Percentiles rank a stretch among this genome's conserved stretches.
phyloP scores from a whole-genome alignment of 2,797 vertebrate genomes.

The Hipposideros larvatus region DNA sequence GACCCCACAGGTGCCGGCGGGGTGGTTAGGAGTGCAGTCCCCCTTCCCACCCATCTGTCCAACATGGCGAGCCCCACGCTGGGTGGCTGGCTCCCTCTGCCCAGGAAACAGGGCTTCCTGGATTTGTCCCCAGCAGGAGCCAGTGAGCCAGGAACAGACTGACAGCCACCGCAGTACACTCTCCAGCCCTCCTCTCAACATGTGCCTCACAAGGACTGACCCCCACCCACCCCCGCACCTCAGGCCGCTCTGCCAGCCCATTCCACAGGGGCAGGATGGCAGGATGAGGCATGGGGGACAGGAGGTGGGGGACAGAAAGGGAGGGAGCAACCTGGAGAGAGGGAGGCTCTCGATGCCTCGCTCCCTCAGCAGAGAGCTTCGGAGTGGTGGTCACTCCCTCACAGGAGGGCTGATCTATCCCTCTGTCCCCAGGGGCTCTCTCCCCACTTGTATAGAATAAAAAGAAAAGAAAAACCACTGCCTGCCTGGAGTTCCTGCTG shows the following conservation, averaged over 20 bases:
- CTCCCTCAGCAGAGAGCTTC: conserved; percentile 48
- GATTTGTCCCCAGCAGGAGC: conserved; percentile 79
- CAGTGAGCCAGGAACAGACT: conserved; percentile 83
- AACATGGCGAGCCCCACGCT: rapidly evolving
- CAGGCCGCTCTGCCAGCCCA: conserved; percentile 36
- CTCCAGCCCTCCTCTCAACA: conserved; percentile 69
- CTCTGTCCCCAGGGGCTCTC: conserved; percentile 75
- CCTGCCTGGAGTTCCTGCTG: conserved; percentile 59
- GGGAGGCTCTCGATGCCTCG: conserved; percentile 17
- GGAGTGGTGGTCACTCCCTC: conserved; percentile 29
- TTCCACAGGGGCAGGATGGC: neutral
- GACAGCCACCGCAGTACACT: conserved; percentile 54
- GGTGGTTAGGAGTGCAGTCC: conserved; percentile 20
- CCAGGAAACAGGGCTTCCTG: conserved; percentile 57
- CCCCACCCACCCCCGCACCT: neutral
- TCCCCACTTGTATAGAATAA: conserved; percentile 83
- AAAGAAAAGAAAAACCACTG: conserved; percentile 67
- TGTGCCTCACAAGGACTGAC: conserved; percentile 82
- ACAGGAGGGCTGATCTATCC: conserved; percentile 60
- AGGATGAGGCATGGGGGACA: neutral
- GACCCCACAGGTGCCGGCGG: conserved; percentile 76
- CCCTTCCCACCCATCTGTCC: neutral
- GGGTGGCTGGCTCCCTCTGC: conserved; percentile 20
- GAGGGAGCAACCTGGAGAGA: conserved; percentile 67
- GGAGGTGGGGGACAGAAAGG: conserved; percentile 29